Conservation (phyloP, 2,888 invertebrate species). For the Athetis lepigone region DNA sequence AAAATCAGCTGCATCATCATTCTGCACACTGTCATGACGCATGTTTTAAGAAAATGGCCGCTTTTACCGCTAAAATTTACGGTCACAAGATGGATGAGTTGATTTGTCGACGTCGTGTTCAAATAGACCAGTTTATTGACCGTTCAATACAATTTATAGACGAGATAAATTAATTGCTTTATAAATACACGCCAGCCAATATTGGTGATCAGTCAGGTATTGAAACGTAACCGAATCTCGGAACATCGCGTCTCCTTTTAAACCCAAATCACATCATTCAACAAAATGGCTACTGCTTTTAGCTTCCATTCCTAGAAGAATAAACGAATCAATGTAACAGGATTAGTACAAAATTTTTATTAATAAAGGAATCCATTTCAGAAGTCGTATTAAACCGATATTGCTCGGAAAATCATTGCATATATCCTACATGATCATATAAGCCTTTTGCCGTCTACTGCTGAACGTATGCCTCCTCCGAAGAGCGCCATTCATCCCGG, state of each 20-base stretch:
- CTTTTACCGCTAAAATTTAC: not conserved
- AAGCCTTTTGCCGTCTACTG: too few species aligned
- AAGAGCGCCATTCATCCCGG: too few species aligned
- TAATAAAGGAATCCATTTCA: conserved; percentile 23
- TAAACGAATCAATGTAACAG: conserved; percentile 21
- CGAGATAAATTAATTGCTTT: not conserved
- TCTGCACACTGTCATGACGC: not conserved
- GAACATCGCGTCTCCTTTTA: not conserved
- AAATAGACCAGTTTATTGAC: not conserved
- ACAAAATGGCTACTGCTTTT: not conserved
- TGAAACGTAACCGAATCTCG: not conserved
- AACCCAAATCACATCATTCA: conserved; percentile 7
- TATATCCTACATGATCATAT: too few species aligned
- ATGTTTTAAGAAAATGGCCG: not conserved
- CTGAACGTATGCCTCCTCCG: too few species aligned
- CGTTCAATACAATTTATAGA: not conserved
- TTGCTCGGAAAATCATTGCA: too few species aligned
- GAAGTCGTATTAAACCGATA: too few species aligned
- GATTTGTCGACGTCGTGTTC: too few species aligned
- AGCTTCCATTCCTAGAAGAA: not conserved
- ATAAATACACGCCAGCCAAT: not conserved
- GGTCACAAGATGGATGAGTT: not conserved
- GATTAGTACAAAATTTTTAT: conserved; percentile 26
- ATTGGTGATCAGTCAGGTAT: not conserved
- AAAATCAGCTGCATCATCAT: too few species aligned